These are phyloP conservation scores for Stenichneumon culpator DNA, from an alignment of 2,888 invertebrate species.

Conservation along the genomic window DNA sequence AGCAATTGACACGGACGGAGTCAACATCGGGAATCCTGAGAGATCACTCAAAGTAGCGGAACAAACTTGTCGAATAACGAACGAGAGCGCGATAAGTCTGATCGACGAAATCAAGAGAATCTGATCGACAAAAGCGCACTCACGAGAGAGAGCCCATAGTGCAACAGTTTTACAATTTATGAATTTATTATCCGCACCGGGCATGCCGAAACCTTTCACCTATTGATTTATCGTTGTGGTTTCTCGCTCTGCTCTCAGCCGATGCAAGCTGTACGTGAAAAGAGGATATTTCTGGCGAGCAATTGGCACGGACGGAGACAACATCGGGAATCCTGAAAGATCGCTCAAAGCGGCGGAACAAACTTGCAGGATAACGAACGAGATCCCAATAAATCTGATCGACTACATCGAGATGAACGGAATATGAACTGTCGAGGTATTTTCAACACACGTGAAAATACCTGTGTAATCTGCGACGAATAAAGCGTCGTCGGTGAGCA, in stretches of 20 bases:
- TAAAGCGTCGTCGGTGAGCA: slow-evolving; percentile 30
- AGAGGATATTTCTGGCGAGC: slow-evolving; percentile 27
- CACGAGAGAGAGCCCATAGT: slow-evolving; percentile 70
- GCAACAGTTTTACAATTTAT: slow-evolving; percentile 84
- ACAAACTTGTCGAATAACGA: slow-evolving; percentile 3
- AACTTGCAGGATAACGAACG: slow-evolving; percentile 9
- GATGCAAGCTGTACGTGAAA: slow-evolving; percentile 56
- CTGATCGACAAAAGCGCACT: slow-evolving; percentile 68
- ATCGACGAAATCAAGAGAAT: neutral
- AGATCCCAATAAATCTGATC: slow-evolving; percentile 19
- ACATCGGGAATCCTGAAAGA: neutral
- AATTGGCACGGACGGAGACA: neutral
- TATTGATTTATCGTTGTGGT: slow-evolving; percentile 83
- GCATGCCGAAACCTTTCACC: slow-evolving; percentile 76
- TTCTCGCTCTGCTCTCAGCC: slow-evolving; percentile 72
- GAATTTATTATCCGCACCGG: slow-evolving; percentile 83
- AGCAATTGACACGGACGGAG: neutral
- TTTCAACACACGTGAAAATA: neutral
- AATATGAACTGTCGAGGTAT: neutral
- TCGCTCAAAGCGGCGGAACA: neutral
- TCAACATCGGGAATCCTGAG: neutral
- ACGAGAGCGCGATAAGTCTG: slow-evolving; percentile 21
- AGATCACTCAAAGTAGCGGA: neutral
- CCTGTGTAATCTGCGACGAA: slow-evolving; percentile 39
- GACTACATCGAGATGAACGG: neutral